Evolutionary conservation across 2,888 invertebrate genomes (phyloP).

Genomic region (Scaptomyza parva): DNA sequence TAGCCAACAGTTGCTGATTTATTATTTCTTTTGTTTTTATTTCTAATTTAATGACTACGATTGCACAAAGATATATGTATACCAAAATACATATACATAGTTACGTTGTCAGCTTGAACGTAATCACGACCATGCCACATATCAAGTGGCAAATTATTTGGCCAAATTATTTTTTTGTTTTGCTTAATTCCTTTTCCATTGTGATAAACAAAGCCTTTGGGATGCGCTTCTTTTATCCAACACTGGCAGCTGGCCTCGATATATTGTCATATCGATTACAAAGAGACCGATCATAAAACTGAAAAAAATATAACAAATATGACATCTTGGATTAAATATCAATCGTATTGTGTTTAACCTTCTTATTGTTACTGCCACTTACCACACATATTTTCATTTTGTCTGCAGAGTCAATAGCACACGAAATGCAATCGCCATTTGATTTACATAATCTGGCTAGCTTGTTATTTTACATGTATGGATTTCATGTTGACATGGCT

Average conservation of each 20-base stretch:
- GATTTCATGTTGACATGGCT: slow-evolving; percentile 17
- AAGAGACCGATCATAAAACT: slow-evolving; percentile 18
- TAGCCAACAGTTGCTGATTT: slow-evolving; percentile 33
- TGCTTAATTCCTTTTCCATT: neutral
- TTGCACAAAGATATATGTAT: slow-evolving; percentile 62
- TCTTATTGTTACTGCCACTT: slow-evolving; percentile 71
- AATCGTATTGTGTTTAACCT: slow-evolving; percentile 65
- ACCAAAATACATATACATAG: slow-evolving; percentile 30
- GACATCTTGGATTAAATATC: slow-evolving; percentile 32
- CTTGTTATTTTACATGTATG: neutral
- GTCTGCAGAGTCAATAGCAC: slow-evolving; percentile 47
- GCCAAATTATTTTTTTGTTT: slow-evolving; percentile 27
- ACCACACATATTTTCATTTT: slow-evolving; percentile 56
- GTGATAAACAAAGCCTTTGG: slow-evolving; percentile 18
- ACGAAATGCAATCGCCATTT: slow-evolving; percentile 37
- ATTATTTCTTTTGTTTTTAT: slow-evolving; percentile 60
- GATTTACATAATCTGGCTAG: slow-evolving; percentile 57
- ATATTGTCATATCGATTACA: slow-evolving; percentile 44
- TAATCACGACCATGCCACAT: slow-evolving; percentile 59
- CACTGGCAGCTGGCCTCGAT: slow-evolving; percentile 10
- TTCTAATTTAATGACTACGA: slow-evolving; percentile 75
- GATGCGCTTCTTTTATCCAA: slow-evolving; percentile 7
- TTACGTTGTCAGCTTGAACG: slow-evolving; percentile 51
- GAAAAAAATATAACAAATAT: slow-evolving; percentile 28
- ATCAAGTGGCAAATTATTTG: slow-evolving; percentile 28